Conservation (phyloP, 2,797 vertebrate genomes). For the Choloepus didactylus region DNA sequence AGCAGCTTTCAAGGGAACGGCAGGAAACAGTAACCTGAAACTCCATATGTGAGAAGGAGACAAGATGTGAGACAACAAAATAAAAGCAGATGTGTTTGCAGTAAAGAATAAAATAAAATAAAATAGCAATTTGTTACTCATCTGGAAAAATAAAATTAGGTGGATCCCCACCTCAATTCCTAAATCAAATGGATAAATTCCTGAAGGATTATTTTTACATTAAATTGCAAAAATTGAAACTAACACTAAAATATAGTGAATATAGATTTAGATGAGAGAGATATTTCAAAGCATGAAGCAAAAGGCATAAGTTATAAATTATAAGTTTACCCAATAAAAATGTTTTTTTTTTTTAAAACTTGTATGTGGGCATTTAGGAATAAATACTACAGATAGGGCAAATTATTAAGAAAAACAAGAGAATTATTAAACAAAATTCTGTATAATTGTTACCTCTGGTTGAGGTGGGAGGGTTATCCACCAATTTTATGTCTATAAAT, state of each 20-base stretch:
- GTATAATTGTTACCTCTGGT: background rate
- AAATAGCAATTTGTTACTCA: too few relatives aligned
- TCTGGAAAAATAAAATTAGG: too few relatives aligned
- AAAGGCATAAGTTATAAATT: slow-evolving; percentile 27
- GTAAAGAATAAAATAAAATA: too few relatives aligned
- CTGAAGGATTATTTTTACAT: background rate
- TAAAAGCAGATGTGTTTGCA: too few relatives aligned
- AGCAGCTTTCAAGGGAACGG: too few relatives aligned
- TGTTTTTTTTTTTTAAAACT: background rate
- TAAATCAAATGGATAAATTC: slow-evolving; percentile 55
- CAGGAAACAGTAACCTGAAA: too few relatives aligned
- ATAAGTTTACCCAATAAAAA: background rate
- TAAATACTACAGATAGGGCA: background rate
- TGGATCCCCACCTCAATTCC: background rate
- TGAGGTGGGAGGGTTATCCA: background rate
- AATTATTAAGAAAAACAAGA: slow-evolving; percentile 34
- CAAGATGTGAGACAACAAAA: too few relatives aligned
- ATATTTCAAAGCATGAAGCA: background rate
- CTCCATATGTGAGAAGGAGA: too few relatives aligned
- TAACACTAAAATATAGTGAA: background rate
- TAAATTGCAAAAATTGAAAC: slow-evolving; percentile 9
- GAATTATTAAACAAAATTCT: slow-evolving; percentile 3
- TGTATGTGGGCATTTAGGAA: background rate
- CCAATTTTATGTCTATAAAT: slow-evolving; percentile 18
- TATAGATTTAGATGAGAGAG: background rate